Evolutionary conservation across 2,888 invertebrate genomes (phyloP), one percentile per base, ranked within the genome.

Genomic region (Diarsia rubi): DNA sequence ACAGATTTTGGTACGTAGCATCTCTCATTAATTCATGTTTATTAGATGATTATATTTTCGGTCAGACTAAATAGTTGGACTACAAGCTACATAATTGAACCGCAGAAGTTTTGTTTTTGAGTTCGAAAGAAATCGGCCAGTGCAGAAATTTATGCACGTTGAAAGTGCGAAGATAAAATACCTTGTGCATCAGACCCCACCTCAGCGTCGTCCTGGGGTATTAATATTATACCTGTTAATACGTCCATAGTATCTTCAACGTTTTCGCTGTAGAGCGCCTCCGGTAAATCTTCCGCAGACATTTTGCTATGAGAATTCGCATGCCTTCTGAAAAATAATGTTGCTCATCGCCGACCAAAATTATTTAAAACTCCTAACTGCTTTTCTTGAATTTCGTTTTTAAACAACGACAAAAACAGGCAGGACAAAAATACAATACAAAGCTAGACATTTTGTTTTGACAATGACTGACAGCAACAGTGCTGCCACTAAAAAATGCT

Each of bases 211-310:
- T 70, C 54, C 42, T 78, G 62, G 52, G 69, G 60, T 44, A 76
- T 42, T 69, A 76, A 78, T 44, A 78, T 63, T 79, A 57, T 77
- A 77, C 72, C 79, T 79, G 73, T 0, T 79, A 79, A 4, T 27
- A 64, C 0, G 21, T 49, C 52, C 27, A 3, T 64, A 60, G 16
- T 57, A 47, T 54, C 66, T 21, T 54, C 42, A 66, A 49, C 63
- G 24, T 63, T 52, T 45, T 81, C 77, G 31, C 21, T 69, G 27
- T 24, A n/a, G 9, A 44, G 31, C 27, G 57, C 16, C 21, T 42
- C n/a, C 31, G 62, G 31, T 5, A 57, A 45, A 66, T 76, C 54
- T 31, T 81, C 62, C 9, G 44, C 59, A 68, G 78, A 82, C 70
- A 82, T 80, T 47, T 52, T 63, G 9, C 3, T 49, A 24, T 31